phyloP scores from a whole-genome alignment of 2,797 vertebrate genomes.

The Crenuchus spilurus region DNA sequence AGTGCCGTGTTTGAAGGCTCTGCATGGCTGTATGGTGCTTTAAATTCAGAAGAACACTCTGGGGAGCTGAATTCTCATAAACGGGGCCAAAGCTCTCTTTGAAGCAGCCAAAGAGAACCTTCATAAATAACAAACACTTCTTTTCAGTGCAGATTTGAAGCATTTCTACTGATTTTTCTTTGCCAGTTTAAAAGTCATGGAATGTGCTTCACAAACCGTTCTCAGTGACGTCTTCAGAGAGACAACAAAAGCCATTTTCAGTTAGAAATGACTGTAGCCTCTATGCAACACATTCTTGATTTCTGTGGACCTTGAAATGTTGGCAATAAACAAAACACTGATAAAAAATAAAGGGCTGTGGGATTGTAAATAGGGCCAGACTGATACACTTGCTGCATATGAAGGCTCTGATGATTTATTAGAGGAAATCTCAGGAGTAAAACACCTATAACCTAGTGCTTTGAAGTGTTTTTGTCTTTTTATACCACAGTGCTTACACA shows the following conservation, averaged over 20 bases:
- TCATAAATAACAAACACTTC: not conserved
- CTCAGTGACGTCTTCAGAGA: not conserved
- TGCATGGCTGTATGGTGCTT: not conserved
- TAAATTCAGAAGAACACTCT: not conserved
- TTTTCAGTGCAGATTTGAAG: constrained; percentile 14
- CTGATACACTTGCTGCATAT: no score
- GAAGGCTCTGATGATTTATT: no score
- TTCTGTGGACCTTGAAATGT: no score
- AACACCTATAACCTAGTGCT: no score
- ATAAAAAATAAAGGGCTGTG: no score
- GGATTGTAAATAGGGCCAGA: not conserved
- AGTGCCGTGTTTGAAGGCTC: not conserved
- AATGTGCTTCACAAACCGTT: not conserved
- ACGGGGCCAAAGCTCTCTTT: constrained; percentile 12
- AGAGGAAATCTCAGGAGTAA: no score
- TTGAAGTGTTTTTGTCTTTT: no score
- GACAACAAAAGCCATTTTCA: not conserved
- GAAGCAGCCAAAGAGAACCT: constrained; percentile 8
- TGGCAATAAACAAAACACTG: no score
- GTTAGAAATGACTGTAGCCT: not conserved
- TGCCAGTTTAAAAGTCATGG: not conserved
- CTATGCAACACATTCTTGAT: no score
- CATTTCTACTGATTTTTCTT: not conserved
- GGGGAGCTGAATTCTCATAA: constrained; percentile 6
- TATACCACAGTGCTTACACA: no score